Evolutionary conservation across 2,888 invertebrate species (phyloP), one percentile per base, ranked within the genome.

Genomic region (Ametastegia equiseti): DNA sequence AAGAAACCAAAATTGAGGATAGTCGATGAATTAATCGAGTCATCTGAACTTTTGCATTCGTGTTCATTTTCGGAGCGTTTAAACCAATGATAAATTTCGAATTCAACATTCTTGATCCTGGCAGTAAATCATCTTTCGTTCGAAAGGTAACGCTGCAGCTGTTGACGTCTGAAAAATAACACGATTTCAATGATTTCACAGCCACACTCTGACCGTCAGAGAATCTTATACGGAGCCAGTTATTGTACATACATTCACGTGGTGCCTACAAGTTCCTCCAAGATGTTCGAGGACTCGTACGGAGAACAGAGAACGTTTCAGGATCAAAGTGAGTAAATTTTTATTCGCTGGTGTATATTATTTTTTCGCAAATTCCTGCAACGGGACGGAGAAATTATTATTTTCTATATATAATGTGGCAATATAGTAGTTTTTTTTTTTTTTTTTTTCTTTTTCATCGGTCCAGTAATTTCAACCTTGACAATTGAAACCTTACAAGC

Each of bases 201-300:
- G 96, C 85, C 96, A 95, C 92, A 94, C 94, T 82, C 94, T 94
- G 85, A 94, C 95, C 30, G 94, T 94, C 82, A 92, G 93, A 80
- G 94, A 94, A 80, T 93, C 93, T 85, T 94, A 94, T 86, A 93
- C 94, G 50, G 95, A 96, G 82, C 95, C 95, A 75, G 95, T 95
- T 90, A 92, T 93, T 81, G 94, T 96, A 73, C 93, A 96, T 83
- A 95, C 95, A 1, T 96, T 95, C 89, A 94, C 94, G 86, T 97
- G 97, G 96, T 97, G 97, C 88, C 92, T 96, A 88, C 94, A 95
- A 83, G 93, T 97, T 88, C 97, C 97, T 6, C 97, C 97, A n/a
- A 93, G 96, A 83, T 97, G 97, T 89, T 95, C 96, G 65, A 94
- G 93, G 88, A 96, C 95, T 91, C 94, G 93, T 87, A 95, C 94